Conservation (phyloP, 2,113 vertebrate genomes). For the Oryzias celebensis region DNA sequence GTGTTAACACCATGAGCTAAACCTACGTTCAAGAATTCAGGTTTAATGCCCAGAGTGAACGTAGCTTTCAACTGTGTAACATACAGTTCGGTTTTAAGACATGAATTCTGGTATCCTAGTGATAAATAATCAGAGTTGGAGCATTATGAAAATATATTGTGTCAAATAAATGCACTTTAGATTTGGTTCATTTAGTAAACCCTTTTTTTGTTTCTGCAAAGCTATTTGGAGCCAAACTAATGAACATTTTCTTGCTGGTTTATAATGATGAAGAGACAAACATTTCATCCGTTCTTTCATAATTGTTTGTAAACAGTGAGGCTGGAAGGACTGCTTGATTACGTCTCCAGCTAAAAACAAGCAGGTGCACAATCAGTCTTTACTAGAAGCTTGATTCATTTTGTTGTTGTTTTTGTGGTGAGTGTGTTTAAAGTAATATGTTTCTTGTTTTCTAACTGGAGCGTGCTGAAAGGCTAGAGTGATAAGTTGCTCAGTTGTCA, state of each 20-base stretch:
- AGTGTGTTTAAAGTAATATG: neutral
- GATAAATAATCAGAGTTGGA: no score
- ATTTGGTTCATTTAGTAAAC: neutral
- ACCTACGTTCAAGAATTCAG: no score
- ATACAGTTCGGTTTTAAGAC: no score
- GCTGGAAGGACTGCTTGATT: slow-evolving; percentile 14
- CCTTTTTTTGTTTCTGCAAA: slow-evolving; percentile 12
- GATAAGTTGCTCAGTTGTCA: slow-evolving; percentile 66
- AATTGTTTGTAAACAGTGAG: slow-evolving; percentile 8
- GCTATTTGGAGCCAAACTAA: slow-evolving; percentile 13
- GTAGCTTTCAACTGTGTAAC: no score
- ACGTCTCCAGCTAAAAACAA: slow-evolving; percentile 30
- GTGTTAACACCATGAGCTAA: no score
- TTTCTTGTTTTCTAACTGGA: neutral
- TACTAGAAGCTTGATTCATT: slow-evolving; percentile 10
- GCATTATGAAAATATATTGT: no score
- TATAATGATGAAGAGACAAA: slow-evolving; percentile 9
- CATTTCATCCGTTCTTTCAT: slow-evolving; percentile 14
- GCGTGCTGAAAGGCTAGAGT: slow-evolving; percentile 1
- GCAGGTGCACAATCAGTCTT: slow-evolving; percentile 11
- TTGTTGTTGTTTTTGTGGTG: slow-evolving; percentile 2
- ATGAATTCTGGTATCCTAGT: no score
- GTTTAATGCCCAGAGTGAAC: no score
- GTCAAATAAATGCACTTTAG: no score
- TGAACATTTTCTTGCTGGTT: slow-evolving; percentile 20